Evolutionary conservation across 2,888 invertebrate species (phyloP).

Genomic region (Lobophora halterata): DNA sequence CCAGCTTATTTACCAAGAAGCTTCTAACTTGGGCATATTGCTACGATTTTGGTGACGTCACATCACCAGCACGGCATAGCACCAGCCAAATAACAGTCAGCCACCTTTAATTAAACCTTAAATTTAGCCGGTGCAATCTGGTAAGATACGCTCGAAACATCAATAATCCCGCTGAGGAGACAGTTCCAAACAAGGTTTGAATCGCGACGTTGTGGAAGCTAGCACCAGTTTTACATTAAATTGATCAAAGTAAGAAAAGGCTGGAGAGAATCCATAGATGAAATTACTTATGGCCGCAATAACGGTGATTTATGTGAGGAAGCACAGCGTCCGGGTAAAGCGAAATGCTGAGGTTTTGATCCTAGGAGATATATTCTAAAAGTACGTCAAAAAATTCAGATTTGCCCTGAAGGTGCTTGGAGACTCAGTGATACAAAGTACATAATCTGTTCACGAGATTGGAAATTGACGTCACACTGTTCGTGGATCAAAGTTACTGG

Average conservation of each 20-base stretch:
- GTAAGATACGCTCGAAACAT: conserved; percentile 28
- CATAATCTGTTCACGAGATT: conserved; percentile 13
- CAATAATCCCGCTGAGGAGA: conserved; percentile 28
- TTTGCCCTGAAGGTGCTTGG: not conserved
- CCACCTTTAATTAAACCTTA: no score
- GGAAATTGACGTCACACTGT: conserved; percentile 15
- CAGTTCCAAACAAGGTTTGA: conserved; percentile 29
- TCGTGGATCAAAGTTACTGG: no score
- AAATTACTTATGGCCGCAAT: not conserved
- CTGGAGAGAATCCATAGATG: conserved; percentile 1
- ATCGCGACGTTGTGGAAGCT: not conserved
- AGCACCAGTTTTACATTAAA: not conserved
- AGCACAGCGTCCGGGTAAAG: no score
- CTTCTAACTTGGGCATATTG: no score
- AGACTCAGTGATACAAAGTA: conserved; percentile 2
- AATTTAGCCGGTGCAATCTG: conserved; percentile 30
- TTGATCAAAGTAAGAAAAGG: no score
- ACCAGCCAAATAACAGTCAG: no score
- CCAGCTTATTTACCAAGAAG: no score
- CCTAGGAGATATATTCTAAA: not conserved
- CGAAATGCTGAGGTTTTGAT: no score
- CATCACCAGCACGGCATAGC: no score
- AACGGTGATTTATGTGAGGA: no score
- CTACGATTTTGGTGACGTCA: no score
- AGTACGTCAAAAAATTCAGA: no score